Evolutionary conservation across 2,797 vertebrate genomes (phyloP).

Genomic region (Scolopax rusticola): DNA sequence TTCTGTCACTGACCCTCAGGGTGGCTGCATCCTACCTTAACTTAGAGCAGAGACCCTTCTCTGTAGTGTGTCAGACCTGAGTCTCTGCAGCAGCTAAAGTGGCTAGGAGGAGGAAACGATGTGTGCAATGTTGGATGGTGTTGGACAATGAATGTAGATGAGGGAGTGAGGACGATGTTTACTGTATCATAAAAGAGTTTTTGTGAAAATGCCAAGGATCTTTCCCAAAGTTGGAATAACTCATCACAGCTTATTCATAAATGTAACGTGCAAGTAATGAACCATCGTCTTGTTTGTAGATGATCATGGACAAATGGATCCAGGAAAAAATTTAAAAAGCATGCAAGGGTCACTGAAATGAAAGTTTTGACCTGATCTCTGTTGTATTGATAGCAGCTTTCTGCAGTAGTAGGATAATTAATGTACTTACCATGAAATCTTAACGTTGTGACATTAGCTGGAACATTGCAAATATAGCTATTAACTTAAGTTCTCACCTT

Average conservation of each 20-base stretch:
- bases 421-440: not conserved
- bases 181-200: not conserved
- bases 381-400: not conserved
- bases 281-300: not conserved
- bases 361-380: not conserved
- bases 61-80: not conserved
- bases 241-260: not conserved
- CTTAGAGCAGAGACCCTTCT: not conserved
- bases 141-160: not conserved
- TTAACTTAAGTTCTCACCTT: constrained; percentile 21
- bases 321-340: not conserved
- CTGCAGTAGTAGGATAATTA: constrained; percentile 8
- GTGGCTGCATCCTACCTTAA: not conserved
- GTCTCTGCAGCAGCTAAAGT: not conserved
- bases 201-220: not conserved
- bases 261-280: not conserved
- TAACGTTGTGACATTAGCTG: constrained; percentile 21
- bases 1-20: not conserved
- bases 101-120: not conserved
- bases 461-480: constrained; percentile 17
- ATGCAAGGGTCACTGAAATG: not conserved
- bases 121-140: not conserved
- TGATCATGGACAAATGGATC: not conserved
- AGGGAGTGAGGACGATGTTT: not conserved
- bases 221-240: not conserved